phyloP scores from a whole-genome alignment of 2,888 invertebrate species.

The Leucozona laternaria region DNA sequence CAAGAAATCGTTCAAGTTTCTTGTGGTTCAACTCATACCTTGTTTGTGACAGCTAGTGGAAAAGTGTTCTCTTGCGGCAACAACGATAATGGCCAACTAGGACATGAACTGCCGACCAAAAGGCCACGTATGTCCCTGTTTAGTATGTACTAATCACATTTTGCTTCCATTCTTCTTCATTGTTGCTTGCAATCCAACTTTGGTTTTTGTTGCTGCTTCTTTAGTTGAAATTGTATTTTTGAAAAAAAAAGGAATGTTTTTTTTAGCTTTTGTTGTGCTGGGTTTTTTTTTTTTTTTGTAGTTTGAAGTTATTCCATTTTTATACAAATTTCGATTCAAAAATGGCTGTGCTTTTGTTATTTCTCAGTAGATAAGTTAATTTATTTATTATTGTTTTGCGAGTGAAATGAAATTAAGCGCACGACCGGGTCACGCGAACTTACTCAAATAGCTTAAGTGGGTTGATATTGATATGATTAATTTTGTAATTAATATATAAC shows the following conservation, averaged over 20 bases:
- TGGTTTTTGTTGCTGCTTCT: conserved; percentile 5
- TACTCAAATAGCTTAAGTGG: not conserved
- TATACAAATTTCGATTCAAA: not conserved
- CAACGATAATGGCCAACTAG: conserved; percentile 96
- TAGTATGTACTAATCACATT: conserved; percentile 85
- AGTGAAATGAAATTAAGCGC: not conserved
- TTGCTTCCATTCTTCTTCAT: conserved; percentile 54
- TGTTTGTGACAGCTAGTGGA: conserved; percentile 91
- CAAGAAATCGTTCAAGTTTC: conserved; percentile 85
- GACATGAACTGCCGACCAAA: conserved; percentile 88
- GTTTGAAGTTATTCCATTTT: not conserved
- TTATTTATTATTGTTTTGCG: not conserved
- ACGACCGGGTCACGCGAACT: not conserved
- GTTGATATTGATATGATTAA: not conserved
- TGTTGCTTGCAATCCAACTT: conserved; percentile 32
- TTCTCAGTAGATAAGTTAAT: not conserved
- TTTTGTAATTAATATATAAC: no score
- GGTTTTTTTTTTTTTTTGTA: not conserved
- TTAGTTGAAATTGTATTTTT: not conserved
- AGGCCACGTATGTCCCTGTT: conserved; percentile 88
- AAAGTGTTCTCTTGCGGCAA: conserved; percentile 95
- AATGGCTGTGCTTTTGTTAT: not conserved
- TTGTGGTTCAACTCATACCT: conserved; percentile 93
- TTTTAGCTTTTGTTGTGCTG: not conserved
- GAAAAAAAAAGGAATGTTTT: not conserved